Evolutionary conservation across 1,140 invertebrate species (phyloP).

Genomic region (Pseudomyrmex sp.): DNA sequence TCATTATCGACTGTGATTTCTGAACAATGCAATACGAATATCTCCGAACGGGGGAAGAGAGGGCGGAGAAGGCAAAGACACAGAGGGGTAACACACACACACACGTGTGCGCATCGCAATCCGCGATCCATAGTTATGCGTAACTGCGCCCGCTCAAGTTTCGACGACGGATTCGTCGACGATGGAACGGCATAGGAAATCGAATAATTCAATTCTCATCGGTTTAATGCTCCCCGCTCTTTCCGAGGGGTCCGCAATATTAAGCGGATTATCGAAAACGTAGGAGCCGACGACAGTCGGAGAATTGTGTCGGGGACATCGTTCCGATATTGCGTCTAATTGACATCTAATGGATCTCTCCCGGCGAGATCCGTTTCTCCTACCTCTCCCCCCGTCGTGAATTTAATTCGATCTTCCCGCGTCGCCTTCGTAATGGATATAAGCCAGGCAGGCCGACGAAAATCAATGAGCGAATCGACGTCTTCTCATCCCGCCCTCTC

Average conservation of each 20-base stretch:
- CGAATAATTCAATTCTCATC: constrained; percentile 74
- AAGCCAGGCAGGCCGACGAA: constrained; percentile 23
- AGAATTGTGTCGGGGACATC: constrained; percentile 59
- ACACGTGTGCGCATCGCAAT: constrained; percentile 39
- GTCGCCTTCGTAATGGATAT: constrained; percentile 20
- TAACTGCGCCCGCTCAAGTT: constrained; percentile 59
- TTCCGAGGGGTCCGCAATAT: constrained; percentile 55
- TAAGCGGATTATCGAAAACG: constrained; percentile 76
- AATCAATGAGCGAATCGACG: constrained; percentile 44
- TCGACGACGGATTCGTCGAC: constrained; percentile 21
- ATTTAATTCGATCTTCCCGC: constrained; percentile 52
- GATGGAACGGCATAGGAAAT: constrained; percentile 63
- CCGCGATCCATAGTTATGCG: constrained; percentile 65
- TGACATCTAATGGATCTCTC: constrained; percentile 68
- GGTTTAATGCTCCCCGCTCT: constrained; percentile 66
- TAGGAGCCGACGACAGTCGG: constrained; percentile 50
- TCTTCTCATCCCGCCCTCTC: neutral
- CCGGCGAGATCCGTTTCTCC: constrained; percentile 32
- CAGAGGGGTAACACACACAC: neutral
- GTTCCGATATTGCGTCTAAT: constrained; percentile 67
- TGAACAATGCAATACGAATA: constrained; percentile 41
- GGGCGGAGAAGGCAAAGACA: neutral
- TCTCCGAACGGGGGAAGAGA: neutral
- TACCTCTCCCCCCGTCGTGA: neutral
- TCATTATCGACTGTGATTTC: constrained; percentile 42